A percentile compares a stretch with the other conserved stretches of the same genome.
Evolutionary conservation across 2,797 vertebrate species (phyloP).

Genomic region (Diplodus sargus): DNA sequence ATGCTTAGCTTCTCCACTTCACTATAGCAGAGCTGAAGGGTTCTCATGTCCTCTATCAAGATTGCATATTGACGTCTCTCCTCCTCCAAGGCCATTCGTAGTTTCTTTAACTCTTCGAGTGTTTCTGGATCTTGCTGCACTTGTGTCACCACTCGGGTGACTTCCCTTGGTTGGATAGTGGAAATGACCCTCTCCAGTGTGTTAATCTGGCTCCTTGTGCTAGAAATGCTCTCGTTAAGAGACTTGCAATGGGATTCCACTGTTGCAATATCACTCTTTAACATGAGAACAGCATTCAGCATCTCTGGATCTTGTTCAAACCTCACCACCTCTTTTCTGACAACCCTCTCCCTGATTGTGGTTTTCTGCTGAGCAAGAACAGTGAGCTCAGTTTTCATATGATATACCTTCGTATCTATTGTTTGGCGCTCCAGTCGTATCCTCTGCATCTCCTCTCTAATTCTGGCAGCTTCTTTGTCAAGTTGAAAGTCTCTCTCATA

Average conservation of each 20-base stretch:
- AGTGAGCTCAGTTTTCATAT: slow-evolving; percentile 85
- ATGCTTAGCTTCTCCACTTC: slow-evolving; percentile 84
- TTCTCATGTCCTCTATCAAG: slow-evolving; percentile 84
- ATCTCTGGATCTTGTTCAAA: slow-evolving; percentile 93
- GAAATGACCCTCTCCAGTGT: slow-evolving; percentile 90
- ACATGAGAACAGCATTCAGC: slow-evolving; percentile 86
- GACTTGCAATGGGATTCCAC: slow-evolving; percentile 79
- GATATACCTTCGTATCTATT: slow-evolving; percentile 76
- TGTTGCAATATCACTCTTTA: slow-evolving; percentile 86
- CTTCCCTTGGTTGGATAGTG: slow-evolving; percentile 89
- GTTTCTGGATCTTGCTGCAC: slow-evolving; percentile 89
- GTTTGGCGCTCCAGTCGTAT: slow-evolving; percentile 82
- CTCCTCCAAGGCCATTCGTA: slow-evolving; percentile 86
- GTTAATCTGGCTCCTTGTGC: slow-evolving; percentile 85
- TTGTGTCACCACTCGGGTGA: slow-evolving; percentile 92
- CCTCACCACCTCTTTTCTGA: slow-evolving; percentile 93
- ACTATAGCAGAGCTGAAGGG: slow-evolving; percentile 81
- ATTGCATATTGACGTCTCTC: slow-evolving; percentile 83
- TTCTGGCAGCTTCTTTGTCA: slow-evolving; percentile 86
- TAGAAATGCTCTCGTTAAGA: slow-evolving; percentile 81
- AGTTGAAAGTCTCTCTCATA: slow-evolving; percentile 91
- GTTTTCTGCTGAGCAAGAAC: slow-evolving; percentile 87
- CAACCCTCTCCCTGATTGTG: slow-evolving; percentile 88
- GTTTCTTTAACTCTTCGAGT: slow-evolving; percentile 84
- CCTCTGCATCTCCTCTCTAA: slow-evolving; percentile 86